Evolutionary conservation across 2,113 vertebrate species (phyloP).

Genomic region (Gymnocephalus cernua): DNA sequence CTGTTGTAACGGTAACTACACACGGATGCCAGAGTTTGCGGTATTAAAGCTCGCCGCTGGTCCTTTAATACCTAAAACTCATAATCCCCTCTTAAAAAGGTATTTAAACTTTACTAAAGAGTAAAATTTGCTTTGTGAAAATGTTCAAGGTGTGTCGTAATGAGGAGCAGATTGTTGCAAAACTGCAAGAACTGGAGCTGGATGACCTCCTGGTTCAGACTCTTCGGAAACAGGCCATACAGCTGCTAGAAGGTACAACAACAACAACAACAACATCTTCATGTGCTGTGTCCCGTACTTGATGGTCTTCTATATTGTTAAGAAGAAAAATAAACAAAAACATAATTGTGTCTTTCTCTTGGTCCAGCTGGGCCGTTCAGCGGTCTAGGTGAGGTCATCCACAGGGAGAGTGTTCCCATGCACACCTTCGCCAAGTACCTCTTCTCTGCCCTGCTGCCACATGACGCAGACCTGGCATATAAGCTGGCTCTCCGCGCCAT

Average conservation of each 20-base stretch:
- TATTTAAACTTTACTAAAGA: constrained; percentile 19
- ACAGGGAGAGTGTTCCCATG: constrained; percentile 98
- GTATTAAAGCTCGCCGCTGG: constrained; percentile 7
- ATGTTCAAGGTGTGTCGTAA: constrained; percentile 90
- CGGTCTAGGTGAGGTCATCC: constrained; percentile 96
- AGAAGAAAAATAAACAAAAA: not conserved
- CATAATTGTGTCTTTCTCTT: not conserved
- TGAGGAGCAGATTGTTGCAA: constrained; percentile 95
- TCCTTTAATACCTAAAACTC: constrained; percentile 12
- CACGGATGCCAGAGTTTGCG: not conserved
- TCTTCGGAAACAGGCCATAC: constrained; percentile 92
- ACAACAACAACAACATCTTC: not conserved
- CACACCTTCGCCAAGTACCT: constrained; percentile 99
- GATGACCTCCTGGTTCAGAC: constrained; percentile 93
- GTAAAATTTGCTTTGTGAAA: not conserved
- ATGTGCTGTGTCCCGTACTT: not conserved
- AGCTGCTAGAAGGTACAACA: constrained; percentile 92
- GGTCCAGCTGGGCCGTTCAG: constrained; percentile 95
- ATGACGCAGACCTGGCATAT: constrained; percentile 96
- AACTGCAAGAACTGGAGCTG: constrained; percentile 95
- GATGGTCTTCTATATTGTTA: not conserved
- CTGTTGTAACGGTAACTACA: not conserved
- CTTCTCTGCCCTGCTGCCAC: constrained; percentile 95
- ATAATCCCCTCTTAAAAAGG: constrained; percentile 31
- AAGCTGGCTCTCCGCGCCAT: constrained; percentile 97